Evolutionary conservation across 2,888 invertebrate species (phyloP).

Genomic region (Drosophila paucipuncta): DNA sequence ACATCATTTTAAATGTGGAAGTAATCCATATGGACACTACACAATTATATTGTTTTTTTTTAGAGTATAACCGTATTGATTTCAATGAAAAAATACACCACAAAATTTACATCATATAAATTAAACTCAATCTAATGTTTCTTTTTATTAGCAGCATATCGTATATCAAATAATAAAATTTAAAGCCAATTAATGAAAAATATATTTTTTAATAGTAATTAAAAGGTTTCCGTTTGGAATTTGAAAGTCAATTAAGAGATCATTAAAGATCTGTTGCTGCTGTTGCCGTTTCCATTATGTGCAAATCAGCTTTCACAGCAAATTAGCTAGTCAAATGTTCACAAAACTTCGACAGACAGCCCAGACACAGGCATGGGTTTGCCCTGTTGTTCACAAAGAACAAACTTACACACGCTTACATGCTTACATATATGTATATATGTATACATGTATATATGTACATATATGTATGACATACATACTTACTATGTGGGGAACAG

Average conservation of each 20-base stretch:
- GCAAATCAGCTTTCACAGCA: slow-evolving; percentile 76
- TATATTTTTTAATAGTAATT: slow-evolving; percentile 16
- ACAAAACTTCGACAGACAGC: slow-evolving; percentile 69
- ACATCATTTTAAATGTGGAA: not conserved
- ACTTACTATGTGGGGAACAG: slow-evolving; percentile 26
- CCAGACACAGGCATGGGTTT: slow-evolving; percentile 60
- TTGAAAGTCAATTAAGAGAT: slow-evolving; percentile 27
- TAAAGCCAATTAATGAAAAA: slow-evolving; percentile 11
- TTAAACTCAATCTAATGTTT: not conserved
- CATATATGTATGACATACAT: not conserved
- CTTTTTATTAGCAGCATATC: not conserved
- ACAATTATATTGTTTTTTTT: not conserved
- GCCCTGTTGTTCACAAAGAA: slow-evolving; percentile 49
- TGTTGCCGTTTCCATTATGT: slow-evolving; percentile 55
- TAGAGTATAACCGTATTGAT: not conserved
- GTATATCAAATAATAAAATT: not conserved
- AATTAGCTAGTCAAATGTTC: slow-evolving; percentile 75
- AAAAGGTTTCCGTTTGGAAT: slow-evolving; percentile 22
- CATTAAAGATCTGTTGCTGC: slow-evolving; percentile 2
- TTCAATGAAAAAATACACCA: not conserved
- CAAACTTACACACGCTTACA: slow-evolving; percentile 22
- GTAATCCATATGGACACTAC: not conserved
- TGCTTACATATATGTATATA: slow-evolving; percentile 12
- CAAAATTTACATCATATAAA: not conserved
- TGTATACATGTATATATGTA: not conserved